Evolutionary conservation across 2,113 vertebrate genomes (phyloP).

Genomic region (Junco hyemalis): DNA sequence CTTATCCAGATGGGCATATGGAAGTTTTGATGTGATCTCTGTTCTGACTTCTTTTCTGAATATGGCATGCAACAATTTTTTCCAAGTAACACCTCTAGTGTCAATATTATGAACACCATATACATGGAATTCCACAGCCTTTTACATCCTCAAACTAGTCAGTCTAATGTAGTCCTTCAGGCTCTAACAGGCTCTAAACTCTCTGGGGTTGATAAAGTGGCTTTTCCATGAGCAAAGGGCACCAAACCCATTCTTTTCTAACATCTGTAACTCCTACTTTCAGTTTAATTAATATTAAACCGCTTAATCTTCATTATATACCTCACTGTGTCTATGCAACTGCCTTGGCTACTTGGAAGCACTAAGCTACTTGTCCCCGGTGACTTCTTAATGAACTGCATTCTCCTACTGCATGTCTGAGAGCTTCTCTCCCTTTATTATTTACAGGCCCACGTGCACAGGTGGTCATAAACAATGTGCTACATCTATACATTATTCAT

Average conservation of each 20-base stretch:
- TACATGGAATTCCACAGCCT: not conserved
- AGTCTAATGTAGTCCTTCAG: not conserved
- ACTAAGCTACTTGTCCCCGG: not conserved
- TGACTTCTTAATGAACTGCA: slow-evolving; percentile 23
- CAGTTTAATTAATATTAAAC: slow-evolving; percentile 23
- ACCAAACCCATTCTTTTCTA: not conserved
- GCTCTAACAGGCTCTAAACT: not conserved
- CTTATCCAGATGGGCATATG: not conserved
- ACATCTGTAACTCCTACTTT: not conserved
- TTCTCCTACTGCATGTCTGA: not conserved
- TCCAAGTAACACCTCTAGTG: not conserved
- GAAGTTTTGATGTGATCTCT: not conserved
- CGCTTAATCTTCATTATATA: not conserved
- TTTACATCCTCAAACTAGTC: not conserved
- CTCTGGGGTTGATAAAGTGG: not conserved
- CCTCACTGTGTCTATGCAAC: not conserved
- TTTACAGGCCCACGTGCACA: not conserved
- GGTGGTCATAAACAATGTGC: not conserved
- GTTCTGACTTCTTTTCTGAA: not conserved
- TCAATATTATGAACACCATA: not conserved
- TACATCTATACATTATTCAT: not conserved
- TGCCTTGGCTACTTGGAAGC: slow-evolving; percentile 5
- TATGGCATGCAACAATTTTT: not conserved
- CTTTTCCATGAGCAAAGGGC: not conserved
- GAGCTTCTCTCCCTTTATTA: not conserved